Evolutionary conservation across 2,797 vertebrate genomes (phyloP).

Genomic region (Denticeps clupeoides): DNA sequence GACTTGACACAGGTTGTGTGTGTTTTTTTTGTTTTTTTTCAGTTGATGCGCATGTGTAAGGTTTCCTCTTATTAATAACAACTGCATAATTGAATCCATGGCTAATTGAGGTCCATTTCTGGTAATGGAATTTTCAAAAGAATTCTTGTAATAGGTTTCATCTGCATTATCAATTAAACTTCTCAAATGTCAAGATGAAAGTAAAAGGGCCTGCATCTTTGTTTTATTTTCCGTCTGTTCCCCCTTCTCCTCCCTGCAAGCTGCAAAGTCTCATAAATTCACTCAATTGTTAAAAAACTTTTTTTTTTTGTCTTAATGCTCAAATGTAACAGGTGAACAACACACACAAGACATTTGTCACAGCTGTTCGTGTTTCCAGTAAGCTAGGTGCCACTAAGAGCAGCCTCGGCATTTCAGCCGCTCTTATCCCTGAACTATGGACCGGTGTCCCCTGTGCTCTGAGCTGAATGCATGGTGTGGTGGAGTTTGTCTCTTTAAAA

Average conservation of each 20-base stretch:
- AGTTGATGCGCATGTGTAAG: slow-evolving; percentile 39
- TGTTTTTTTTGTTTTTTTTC: slow-evolving; percentile 13
- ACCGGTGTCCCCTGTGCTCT: slow-evolving; percentile 31
- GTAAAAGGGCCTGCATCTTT: slow-evolving; percentile 51
- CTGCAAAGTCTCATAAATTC: slow-evolving; percentile 13
- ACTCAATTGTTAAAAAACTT: too few species aligned
- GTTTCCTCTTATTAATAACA: slow-evolving; percentile 33
- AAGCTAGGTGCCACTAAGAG: slow-evolving; percentile 36
- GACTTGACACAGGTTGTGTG: slow-evolving; percentile 17
- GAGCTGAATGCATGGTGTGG: slow-evolving; percentile 62
- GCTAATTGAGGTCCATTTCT: slow-evolving; percentile 34
- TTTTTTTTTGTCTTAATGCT: too few species aligned
- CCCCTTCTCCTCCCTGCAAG: slow-evolving; percentile 19
- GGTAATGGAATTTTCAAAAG: slow-evolving; percentile 42
- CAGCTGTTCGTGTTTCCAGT: slow-evolving; percentile 25
- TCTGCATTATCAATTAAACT: slow-evolving; percentile 44
- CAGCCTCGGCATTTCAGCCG: slow-evolving; percentile 25
- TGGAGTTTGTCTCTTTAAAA: slow-evolving; percentile 32
- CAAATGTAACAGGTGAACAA: too few species aligned
- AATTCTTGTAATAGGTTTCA: slow-evolving; percentile 45
- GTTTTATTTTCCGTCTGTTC: slow-evolving; percentile 31
- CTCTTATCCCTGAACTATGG: slow-evolving; percentile 28
- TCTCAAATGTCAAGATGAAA: slow-evolving; percentile 47
- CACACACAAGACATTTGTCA: slow-evolving; percentile 17
- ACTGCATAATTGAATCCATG: slow-evolving; percentile 26